Conservation (phyloP, 2,888 invertebrate genomes). For the Geophilus truncorum region DNA sequence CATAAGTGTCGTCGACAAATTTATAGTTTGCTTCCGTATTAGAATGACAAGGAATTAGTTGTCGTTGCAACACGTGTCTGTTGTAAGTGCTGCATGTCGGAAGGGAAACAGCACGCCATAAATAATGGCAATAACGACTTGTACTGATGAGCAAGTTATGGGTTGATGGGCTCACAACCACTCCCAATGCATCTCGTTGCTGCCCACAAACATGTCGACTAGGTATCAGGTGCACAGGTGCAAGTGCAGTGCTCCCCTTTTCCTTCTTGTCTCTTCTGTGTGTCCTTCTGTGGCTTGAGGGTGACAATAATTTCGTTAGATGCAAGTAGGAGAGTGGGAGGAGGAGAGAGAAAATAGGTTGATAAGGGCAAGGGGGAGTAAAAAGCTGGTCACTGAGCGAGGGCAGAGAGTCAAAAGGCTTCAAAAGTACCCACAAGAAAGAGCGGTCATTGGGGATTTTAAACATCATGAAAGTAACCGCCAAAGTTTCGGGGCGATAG, state of each 20-base stretch:
- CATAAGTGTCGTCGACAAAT: background rate
- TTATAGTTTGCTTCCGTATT: background rate
- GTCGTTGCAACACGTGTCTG: background rate
- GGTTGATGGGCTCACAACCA: constrained; percentile 6
- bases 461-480: background rate
- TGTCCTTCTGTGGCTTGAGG: background rate
- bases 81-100: background rate
- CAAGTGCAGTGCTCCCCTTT: background rate
- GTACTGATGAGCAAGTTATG: constrained; percentile 28
- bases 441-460: background rate
- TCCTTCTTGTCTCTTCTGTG: background rate
- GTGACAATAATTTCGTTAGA: background rate
- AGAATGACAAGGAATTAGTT: background rate
- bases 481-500: background rate
- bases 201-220: background rate
- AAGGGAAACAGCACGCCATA: constrained; percentile 3
- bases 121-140: constrained; percentile 17
- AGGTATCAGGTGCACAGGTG: background rate
- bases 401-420: background rate
- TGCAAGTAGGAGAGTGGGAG: background rate
- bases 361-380: background rate
- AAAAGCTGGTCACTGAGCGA: background rate
- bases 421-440: background rate
- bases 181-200: background rate
- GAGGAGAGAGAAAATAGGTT: background rate